Evolutionary conservation across 1,140 invertebrate species (phyloP).

Genomic region (Agraylea sexmaculata): DNA sequence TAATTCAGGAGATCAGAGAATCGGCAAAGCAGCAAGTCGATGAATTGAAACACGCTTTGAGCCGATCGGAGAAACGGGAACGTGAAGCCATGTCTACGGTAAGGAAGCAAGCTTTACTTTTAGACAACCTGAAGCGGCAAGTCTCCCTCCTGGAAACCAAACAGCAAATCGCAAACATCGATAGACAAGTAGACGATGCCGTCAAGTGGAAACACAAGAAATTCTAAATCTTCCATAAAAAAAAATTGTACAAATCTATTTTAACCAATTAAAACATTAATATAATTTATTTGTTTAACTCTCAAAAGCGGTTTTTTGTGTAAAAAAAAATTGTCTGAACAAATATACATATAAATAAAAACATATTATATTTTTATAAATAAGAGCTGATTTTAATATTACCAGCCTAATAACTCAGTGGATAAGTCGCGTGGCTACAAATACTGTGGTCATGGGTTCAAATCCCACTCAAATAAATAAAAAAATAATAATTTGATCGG

Average conservation of each 20-base stretch:
- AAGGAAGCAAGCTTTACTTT: slow-evolving; percentile 12
- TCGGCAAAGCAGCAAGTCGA: slow-evolving; percentile 8
- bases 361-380: no score
- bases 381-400: no score
- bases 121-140: slow-evolving; percentile 18
- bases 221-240: not conserved
- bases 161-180: slow-evolving; percentile 3
- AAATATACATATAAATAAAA: no score
- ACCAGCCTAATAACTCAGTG: no score
- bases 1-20: slow-evolving; percentile 8
- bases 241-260: no score
- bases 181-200: slow-evolving; percentile 12
- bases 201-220: slow-evolving; percentile 9
- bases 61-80: slow-evolving; percentile 7
- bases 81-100: slow-evolving; percentile 5
- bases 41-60: slow-evolving; percentile 8
- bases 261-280: not conserved
- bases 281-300: not conserved
- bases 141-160: slow-evolving; percentile 3
- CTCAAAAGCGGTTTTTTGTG: slow-evolving; percentile 4
- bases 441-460: no score
- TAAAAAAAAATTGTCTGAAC: no score
- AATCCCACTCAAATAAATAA: no score
- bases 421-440: no score
- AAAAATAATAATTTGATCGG: no score